Base-by-base conservation (phyloP, 2,113 vertebrate genomes). In the Carassius gibelio region DNA sequence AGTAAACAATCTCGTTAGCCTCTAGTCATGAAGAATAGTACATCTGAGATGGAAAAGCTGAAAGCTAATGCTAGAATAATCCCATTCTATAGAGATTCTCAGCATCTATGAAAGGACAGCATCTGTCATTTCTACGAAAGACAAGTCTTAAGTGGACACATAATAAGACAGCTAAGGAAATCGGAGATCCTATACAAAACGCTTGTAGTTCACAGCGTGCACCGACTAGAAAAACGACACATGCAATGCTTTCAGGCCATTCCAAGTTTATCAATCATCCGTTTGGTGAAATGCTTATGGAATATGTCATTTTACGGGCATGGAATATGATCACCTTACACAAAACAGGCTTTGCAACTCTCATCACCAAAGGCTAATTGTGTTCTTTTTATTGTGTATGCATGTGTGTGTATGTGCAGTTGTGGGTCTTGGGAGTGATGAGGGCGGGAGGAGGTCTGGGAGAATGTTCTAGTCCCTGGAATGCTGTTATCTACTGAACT, bases 401-500 rank as follows among this genome's bases (percentile, higher is more conserved):
- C 50, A 26, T 50, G 78, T 77, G 26, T 52, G 21, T 4, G 9
- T 55, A 7, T 19, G 17, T 57, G 48, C 3, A 11, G 10, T 38
- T 38, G 23, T 64, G 76, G 52, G 55, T 55, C 72, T 84, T 30
- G 14, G 23, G 42, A 81, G 61, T 30, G 61, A 81, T 68, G 42
- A 81, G 62, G 61, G 61, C 19, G 17, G 52, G 23, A 34, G 26
- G 45, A 75, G 42, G 57, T 75, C 72, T 77, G 55, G 78, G 57
- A 84, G 57, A 75, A 62, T 5, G 30, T 42, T 50, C 45, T 17
- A 19, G 61, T 87, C 83, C 86, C 84, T 81, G 81, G 75, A 88
- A 19, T 75, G 64, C 64, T 50, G 55, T 78, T 68, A 80, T 84
- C 74, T 30, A 38, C 42, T 85, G 30, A 85, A 79, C 69, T 84